Percentiles rank a stretch among this genome's conserved stretches.
These are phyloP conservation scores for Rafetus swinhoei DNA, from an alignment of 2,113 vertebrate genomes.

Conservation along the genomic window DNA sequence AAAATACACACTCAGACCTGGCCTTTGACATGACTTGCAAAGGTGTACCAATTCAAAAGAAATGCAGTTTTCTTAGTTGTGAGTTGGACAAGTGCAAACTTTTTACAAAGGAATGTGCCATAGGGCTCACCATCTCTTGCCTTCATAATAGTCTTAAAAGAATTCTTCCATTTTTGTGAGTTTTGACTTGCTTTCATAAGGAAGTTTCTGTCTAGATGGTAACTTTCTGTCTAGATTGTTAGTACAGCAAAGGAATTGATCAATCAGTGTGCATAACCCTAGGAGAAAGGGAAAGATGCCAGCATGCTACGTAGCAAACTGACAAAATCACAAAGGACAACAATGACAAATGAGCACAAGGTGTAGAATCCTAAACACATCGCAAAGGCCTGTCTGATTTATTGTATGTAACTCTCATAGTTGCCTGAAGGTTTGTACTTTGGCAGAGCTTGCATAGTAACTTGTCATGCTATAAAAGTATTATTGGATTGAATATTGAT, in stretches of 20 bases:
- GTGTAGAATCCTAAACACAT: background rate
- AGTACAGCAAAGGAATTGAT: background rate
- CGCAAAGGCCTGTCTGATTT: background rate
- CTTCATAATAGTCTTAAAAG: background rate
- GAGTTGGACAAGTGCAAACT: background rate
- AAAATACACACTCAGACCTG: fast-evolving
- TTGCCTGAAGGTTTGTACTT: background rate
- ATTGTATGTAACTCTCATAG: background rate
- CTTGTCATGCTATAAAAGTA: background rate
- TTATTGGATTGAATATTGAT: background rate
- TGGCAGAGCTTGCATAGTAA: background rate
- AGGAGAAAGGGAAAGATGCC: background rate
- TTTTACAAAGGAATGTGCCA: background rate
- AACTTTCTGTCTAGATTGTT: background rate
- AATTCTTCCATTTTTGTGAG: background rate
- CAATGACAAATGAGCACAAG: background rate
- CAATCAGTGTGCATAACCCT: background rate
- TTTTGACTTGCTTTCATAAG: background rate
- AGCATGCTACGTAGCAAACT: background rate
- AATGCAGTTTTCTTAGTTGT: background rate
- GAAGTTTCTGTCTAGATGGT: background rate
- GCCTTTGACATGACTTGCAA: background rate
- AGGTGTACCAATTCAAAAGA: background rate
- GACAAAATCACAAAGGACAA: background rate
- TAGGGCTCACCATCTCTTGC: background rate